Percentiles rank a stretch among this genome's conserved stretches.
These are phyloP conservation scores for Platyscapa corneri DNA, from an alignment of 1,140 invertebrate genomes.

Conservation along the genomic window DNA sequence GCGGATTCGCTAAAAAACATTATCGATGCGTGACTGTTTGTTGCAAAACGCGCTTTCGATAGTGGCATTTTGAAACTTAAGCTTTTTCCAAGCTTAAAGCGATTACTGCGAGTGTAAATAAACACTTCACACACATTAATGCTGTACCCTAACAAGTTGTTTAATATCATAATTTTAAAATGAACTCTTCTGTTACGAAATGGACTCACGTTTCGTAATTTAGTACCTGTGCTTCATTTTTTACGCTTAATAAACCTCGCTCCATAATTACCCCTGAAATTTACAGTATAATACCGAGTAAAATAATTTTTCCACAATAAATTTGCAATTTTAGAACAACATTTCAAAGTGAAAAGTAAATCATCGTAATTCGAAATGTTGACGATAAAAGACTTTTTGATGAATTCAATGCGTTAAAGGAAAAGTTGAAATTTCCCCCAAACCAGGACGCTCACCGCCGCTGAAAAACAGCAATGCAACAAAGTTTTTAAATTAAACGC, in stretches of 20 bases:
- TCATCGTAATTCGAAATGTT: neutral
- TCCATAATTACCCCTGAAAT: constrained; percentile 17
- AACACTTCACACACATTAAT: neutral
- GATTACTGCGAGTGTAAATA: neutral
- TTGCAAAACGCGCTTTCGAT: neutral
- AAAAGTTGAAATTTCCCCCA: neutral
- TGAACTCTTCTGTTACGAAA: neutral
- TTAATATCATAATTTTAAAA: constrained; percentile 23
- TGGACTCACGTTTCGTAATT: constrained; percentile 29
- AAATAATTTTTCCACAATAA: neutral
- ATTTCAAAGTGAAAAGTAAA: neutral
- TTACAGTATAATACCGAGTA: neutral
- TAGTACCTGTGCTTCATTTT: constrained; percentile 20
- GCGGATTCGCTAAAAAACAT: neutral
- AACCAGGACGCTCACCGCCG: no score
- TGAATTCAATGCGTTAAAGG: neutral
- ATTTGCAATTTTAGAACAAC: neutral
- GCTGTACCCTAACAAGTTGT: neutral
- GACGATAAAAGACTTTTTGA: neutral
- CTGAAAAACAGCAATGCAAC: neutral
- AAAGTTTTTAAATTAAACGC: neutral
- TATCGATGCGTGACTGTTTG: neutral
- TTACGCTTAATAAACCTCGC: constrained; percentile 16
- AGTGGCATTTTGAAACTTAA: neutral
- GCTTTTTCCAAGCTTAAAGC: neutral